Evolutionary conservation across 2,888 invertebrate species (phyloP), one percentile per base, ranked within the genome.

Genomic region (Habroteleia sp.): DNA sequence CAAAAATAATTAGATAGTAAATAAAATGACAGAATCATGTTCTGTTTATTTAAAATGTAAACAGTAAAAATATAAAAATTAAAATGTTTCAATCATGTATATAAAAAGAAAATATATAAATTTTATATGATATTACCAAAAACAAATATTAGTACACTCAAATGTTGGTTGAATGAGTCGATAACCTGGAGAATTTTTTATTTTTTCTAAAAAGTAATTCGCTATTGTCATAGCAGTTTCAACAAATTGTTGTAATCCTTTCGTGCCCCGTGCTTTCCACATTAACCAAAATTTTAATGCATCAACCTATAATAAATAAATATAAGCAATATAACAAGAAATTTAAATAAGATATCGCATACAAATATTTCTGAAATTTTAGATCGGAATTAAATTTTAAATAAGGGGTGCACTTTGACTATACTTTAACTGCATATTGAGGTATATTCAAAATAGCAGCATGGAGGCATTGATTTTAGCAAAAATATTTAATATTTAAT

Each of bases 221-320:
- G 93, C 91, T 52, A 90, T 89, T 1, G 90, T 89, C 89, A 95
- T 92, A 0, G 93, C 91, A 46, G 90, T 90, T 78, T 96, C 93
- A 0, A 94, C 90, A 0, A 93, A 89, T 0, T 83, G 79, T 41
- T 89, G 89, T 0, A 94, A 90, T 0, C 92, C 93, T 0, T 83
- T 82, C 42, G 92, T 91, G 0, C 95, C 95, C 0, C 94, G 90
- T 0, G 95, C 94, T 84, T 96, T 94, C 93, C 97, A 95, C 94
- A 96, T 95, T 76, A 96, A 88, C 97, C 97, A 98, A 3, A 97
- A 90, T 88, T 98, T 98, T 85, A 97, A 94, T 0, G 95, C 93
- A 86, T 98, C 97, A 54, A 96, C 91, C 92, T 92, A 37, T n/a
- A 35, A 39, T 10, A 14, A 7, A 37, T 37, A 1, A 29, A 20